Conservation (phyloP, 2,888 invertebrate species). For the Ornithoptera alexandrae region DNA sequence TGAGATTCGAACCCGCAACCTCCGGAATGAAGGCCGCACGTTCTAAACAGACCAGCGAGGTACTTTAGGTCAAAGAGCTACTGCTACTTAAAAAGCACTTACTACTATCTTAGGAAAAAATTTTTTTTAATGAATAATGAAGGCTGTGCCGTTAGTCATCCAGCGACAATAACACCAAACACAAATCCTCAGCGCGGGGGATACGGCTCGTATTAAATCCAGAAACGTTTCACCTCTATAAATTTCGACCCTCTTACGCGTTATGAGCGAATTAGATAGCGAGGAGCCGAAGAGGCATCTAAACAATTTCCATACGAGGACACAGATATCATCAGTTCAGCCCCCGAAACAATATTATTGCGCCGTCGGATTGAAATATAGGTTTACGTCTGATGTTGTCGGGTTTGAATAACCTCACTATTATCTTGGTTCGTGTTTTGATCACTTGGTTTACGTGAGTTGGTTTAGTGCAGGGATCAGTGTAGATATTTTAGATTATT, state of each 20-base stretch:
- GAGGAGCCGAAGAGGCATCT: constrained; percentile 4
- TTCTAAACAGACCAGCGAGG: no score
- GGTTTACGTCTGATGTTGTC: constrained; percentile 16
- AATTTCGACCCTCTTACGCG: constrained; percentile 18
- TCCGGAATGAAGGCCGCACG: no score
- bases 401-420: constrained; percentile 19
- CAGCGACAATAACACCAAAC: neutral
- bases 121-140: neutral
- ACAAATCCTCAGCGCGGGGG: neutral
- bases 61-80: no score
- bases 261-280: constrained; percentile 25
- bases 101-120: no score
- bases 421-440: constrained; percentile 16
- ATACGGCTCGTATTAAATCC: constrained; percentile 3
- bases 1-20: no score
- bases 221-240: constrained; percentile 16
- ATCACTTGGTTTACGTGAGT: neutral
- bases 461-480: neutral
- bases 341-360: constrained; percentile 19
- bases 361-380: constrained; percentile 21
- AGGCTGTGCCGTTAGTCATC: neutral
- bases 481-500: neutral
- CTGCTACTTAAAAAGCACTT: no score
- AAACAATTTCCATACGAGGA: constrained; percentile 24
- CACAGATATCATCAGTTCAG: constrained; percentile 10